These are phyloP conservation scores for Rhyacophila brunnea DNA, from an alignment of 1,140 invertebrate species.

Conservation along the genomic window DNA sequence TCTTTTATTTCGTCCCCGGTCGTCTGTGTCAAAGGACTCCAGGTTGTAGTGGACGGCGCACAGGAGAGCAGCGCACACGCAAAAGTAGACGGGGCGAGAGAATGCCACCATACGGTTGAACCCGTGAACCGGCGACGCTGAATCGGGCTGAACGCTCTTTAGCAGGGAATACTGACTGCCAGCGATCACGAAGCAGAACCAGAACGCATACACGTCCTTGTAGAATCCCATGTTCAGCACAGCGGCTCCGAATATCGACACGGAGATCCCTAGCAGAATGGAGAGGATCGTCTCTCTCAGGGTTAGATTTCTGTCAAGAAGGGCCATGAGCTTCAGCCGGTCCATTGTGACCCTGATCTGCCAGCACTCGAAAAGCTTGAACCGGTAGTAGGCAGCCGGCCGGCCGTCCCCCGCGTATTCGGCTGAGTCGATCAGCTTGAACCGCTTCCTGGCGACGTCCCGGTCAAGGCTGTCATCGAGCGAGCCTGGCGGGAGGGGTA, in stretches of 20 bases:
- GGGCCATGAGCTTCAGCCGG: constrained; percentile 83
- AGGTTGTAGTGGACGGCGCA: constrained; percentile 64
- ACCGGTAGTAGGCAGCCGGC: constrained; percentile 84
- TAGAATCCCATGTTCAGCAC: constrained; percentile 86
- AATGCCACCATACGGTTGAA: constrained; percentile 96
- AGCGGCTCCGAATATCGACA: constrained; percentile 81
- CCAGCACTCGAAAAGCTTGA: constrained; percentile 70
- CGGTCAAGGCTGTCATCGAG: constrained; percentile 47
- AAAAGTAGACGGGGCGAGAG: constrained; percentile 93
- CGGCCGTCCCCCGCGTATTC: constrained; percentile 50
- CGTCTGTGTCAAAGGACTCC: constrained; percentile 42
- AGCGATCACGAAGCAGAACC: constrained; percentile 96
- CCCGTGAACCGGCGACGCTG: constrained; percentile 95
- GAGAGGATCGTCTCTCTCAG: constrained; percentile 82
- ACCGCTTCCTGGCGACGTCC: constrained; percentile 44
- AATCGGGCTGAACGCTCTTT: constrained; percentile 98
- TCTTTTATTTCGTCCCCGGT: constrained; percentile 39
- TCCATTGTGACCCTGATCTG: constrained; percentile 83
- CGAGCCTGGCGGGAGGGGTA: constrained; percentile 36
- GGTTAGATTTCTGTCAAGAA: constrained; percentile 90
- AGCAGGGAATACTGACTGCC: constrained; percentile 96
- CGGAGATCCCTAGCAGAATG: constrained; percentile 80
- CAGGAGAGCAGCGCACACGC: constrained; percentile 76
- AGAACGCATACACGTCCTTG: constrained; percentile 87
- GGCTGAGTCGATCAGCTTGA: constrained; percentile 45